Evolutionary conservation across 1,140 invertebrate species (phyloP), one percentile per base, ranked within the genome.

Genomic region (Aphidius ervi): DNA sequence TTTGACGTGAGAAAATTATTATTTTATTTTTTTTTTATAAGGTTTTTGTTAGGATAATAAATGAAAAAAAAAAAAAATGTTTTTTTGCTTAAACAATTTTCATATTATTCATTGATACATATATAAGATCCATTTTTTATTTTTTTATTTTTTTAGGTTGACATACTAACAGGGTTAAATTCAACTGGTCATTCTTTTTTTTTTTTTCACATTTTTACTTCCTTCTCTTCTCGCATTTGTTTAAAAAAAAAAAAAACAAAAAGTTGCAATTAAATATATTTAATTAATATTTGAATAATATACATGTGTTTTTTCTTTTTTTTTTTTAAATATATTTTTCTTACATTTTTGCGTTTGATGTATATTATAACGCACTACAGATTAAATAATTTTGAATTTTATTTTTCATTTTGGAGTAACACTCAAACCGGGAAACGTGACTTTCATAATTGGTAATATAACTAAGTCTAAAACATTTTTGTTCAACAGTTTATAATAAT

Each of bases 51-150:
- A 40, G 37, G 10, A 40, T 43, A 42, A 42, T 31, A 45, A 20
- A 9, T 31, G 46, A 54, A 56, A 6, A 53, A 63, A 61, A 46
- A 55, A 59, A 56, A 50, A n/a, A 64, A 56, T 9, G 56, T 55
- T 48, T 65, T 46, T 62, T 67, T 65, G 58, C 59, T 74, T 74
- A 75, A 75, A 75, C 70, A 74, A 71, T 70, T 63, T 40, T 70
- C 70, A 73, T 74, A 68, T 72, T 71, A 72, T 74, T 72, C 70
- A 72, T 74, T 67, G 65, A 68, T 74, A 74, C 71, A 75, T 72
- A 69, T 67, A 71, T 72, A 71, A 70, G 72, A 72, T 66, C 66
- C 65, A 67, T 58, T 54, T 66, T 62, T 68, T 61, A 69, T 65
- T 65, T 72, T 71, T 31, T 71, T 63, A 72, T 61, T 67, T 56